Conservation (phyloP, 2,888 invertebrate genomes). For the Serrognathus titanus region DNA sequence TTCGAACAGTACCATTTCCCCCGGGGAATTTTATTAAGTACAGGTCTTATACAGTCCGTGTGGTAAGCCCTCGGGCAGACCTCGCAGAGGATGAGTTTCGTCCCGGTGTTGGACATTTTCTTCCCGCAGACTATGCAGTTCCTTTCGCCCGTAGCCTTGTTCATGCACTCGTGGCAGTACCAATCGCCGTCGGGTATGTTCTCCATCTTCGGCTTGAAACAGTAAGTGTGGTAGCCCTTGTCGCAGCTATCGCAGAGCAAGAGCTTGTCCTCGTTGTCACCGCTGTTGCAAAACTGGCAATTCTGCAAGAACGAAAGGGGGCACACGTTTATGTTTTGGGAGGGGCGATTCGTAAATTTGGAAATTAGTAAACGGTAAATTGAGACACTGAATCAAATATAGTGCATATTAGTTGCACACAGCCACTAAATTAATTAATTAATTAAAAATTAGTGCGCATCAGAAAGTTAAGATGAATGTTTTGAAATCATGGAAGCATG, state of each 20-base stretch:
- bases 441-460: slow-evolving; percentile 18
- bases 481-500: slow-evolving; percentile 6
- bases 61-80: slow-evolving; percentile 90
- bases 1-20: slow-evolving; percentile 71
- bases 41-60: slow-evolving; percentile 89
- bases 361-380: background rate
- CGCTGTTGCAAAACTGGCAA: slow-evolving; percentile 95
- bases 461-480: background rate
- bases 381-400: slow-evolving; percentile 2
- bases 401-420: slow-evolving; percentile 15
- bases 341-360: background rate
- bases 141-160: slow-evolving; percentile 87
- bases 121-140: slow-evolving; percentile 94
- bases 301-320: slow-evolving; percentile 62
- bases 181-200: slow-evolving; percentile 97
- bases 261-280: slow-evolving; percentile 93
- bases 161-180: slow-evolving; percentile 96
- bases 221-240: slow-evolving; percentile 97
- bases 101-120: slow-evolving; percentile 52
- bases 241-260: slow-evolving; percentile 97
- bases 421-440: slow-evolving; percentile 17
- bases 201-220: slow-evolving; percentile 95
- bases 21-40: slow-evolving; percentile 65
- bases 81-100: slow-evolving; percentile 78
- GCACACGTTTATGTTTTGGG: background rate